A percentile compares a stretch with the other conserved stretches of the same genome.
Evolutionary conservation across 2,888 invertebrate species (phyloP).

Genomic region (Zhuqinia jingwanae): DNA sequence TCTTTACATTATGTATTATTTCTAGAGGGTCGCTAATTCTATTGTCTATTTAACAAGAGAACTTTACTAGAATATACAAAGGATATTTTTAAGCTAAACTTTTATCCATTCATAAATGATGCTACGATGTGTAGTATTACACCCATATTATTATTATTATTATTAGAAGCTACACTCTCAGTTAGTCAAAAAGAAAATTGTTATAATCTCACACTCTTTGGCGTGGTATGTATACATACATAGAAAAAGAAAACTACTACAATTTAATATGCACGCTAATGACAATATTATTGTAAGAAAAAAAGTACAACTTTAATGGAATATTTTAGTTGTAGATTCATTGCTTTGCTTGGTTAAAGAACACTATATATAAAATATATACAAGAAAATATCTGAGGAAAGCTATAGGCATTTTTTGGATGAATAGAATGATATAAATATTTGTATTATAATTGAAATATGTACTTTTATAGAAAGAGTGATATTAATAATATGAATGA

Average conservation of each 20-base stretch:
- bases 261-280: neutral
- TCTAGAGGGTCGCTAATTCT: neutral
- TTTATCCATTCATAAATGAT: neutral
- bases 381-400: conserved; percentile 1
- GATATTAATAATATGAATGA: neutral
- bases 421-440: neutral
- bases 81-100: neutral
- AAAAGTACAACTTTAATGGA: neutral
- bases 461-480: neutral
- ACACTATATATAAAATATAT: neutral
- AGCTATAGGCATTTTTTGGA: conserved; percentile 7
- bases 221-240: neutral
- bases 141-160: no score
- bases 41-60: conserved; percentile 13
- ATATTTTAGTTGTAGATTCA: conserved; percentile 14
- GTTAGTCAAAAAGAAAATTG: neutral
- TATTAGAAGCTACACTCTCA: no score
- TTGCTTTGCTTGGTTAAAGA: no score
- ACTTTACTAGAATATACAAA: neutral
- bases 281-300: neutral
- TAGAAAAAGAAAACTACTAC: neutral
- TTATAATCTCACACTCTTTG: neutral
- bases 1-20: conserved; percentile 8
- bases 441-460: conserved; percentile 5
- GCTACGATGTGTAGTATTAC: neutral